Conservation (phyloP, 2,888 invertebrate species). For the Litoditis marina region DNA sequence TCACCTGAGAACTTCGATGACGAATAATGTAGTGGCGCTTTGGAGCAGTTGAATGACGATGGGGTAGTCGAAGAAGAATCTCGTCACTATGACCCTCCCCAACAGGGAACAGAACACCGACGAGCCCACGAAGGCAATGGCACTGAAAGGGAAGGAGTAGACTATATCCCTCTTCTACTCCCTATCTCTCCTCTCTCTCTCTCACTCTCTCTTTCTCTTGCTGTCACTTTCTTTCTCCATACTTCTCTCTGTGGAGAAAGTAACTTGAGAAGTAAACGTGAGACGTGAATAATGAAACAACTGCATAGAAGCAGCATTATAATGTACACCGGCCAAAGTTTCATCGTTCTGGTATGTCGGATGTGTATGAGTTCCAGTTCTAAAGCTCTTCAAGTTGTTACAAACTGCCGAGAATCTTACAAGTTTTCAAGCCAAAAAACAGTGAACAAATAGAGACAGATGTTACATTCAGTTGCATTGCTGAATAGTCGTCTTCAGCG, state of each 20-base stretch:
- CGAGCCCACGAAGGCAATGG: slow-evolving; percentile 22
- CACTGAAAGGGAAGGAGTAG: neutral
- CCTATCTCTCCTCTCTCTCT: neutral
- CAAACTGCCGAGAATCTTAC: too few relatives aligned
- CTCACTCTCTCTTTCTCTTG: neutral
- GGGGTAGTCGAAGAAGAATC: slow-evolving; percentile 65
- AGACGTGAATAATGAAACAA: too few relatives aligned
- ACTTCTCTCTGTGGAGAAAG: neutral
- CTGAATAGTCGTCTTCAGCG: too few relatives aligned
- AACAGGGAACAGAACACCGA: slow-evolving; percentile 33
- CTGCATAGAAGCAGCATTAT: too few relatives aligned
- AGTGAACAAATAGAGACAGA: too few relatives aligned
- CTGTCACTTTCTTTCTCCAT: neutral
- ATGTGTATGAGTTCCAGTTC: too few relatives aligned
- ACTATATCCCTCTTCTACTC: neutral
- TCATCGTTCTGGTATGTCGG: too few relatives aligned
- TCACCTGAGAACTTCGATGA: slow-evolving; percentile 62
- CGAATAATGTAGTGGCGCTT: slow-evolving; percentile 64
- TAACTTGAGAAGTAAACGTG: too few relatives aligned
- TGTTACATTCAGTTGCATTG: too few relatives aligned
- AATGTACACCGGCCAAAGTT: too few relatives aligned
- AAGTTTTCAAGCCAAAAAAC: too few relatives aligned
- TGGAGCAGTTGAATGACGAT: slow-evolving; percentile 66
- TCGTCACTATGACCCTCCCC: slow-evolving; percentile 34
- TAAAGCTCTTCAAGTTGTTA: too few relatives aligned